A percentile compares a stretch with the other conserved stretches of the same genome.
These are phyloP conservation scores for Drosophila algonquin DNA, from an alignment of 2,888 invertebrate genomes.

Conservation along the genomic window DNA sequence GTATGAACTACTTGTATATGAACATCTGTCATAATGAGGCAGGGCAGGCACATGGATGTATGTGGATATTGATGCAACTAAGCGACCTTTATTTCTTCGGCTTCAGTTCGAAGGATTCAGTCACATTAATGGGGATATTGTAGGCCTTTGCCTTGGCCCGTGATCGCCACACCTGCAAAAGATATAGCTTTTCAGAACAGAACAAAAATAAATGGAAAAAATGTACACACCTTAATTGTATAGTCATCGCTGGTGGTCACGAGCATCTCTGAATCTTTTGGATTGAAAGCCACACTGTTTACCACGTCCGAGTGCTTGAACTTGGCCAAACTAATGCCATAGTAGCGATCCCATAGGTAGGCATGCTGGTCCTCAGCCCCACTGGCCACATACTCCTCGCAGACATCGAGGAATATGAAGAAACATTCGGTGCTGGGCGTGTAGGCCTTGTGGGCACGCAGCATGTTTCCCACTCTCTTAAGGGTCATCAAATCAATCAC, in stretches of 20 bases:
- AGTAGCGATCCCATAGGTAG: slow-evolving; percentile 93
- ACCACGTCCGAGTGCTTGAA: slow-evolving; percentile 92
- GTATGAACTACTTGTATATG: slow-evolving; percentile 10
- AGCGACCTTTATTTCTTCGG: slow-evolving; percentile 45
- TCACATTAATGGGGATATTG: slow-evolving; percentile 67
- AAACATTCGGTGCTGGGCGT: slow-evolving; percentile 94
- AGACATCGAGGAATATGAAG: slow-evolving; percentile 93
- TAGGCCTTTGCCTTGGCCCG: slow-evolving; percentile 68
- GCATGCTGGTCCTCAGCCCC: slow-evolving; percentile 93
- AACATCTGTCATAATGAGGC: not conserved
- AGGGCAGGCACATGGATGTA: slow-evolving; percentile 28
- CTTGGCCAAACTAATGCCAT: slow-evolving; percentile 90
- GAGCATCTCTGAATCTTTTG: slow-evolving; percentile 91
- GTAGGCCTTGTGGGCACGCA: slow-evolving; percentile 91
- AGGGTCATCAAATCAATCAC: slow-evolving; percentile 92
- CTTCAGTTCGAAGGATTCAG: slow-evolving; percentile 77
- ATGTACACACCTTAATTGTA: slow-evolving; percentile 86
- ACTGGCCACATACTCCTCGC: slow-evolving; percentile 92
- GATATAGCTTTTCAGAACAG: not conserved
- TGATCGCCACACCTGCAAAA: slow-evolving; percentile 79
- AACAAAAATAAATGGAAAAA: too few species aligned
- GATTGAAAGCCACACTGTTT: slow-evolving; percentile 94
- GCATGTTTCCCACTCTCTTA: slow-evolving; percentile 90
- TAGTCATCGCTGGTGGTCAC: slow-evolving; percentile 93
- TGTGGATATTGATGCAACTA: not conserved